Percentiles rank a stretch among this genome's conserved stretches.
Evolutionary conservation across 2,113 vertebrate species (phyloP).

Genomic region (Proteles cristata): DNA sequence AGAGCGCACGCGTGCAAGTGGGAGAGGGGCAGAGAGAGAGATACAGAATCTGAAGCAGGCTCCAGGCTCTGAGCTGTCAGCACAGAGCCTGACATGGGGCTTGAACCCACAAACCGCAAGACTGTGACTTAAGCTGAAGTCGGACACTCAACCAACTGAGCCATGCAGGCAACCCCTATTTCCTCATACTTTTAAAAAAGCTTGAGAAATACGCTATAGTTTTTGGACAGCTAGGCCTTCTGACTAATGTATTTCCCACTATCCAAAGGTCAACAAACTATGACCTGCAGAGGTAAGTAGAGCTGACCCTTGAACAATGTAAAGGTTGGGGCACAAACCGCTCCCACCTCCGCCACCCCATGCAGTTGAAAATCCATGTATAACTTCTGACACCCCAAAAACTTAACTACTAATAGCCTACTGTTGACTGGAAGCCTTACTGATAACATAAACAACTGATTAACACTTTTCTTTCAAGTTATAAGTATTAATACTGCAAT

Average conservation of each 20-base stretch:
- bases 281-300: slow-evolving; percentile 3
- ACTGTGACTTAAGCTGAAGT: no score
- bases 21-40: no score
- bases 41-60: no score
- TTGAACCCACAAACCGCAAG: no score
- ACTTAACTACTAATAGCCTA: not conserved
- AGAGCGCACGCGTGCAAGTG: no score
- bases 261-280: not conserved
- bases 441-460: not conserved
- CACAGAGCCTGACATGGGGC: no score
- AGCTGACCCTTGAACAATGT: not conserved
- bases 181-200: not conserved
- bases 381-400: not conserved
- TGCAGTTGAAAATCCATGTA: not conserved
- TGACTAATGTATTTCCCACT: not conserved
- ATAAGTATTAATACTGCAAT: not conserved
- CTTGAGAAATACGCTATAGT: not conserved
- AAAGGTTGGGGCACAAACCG: not conserved
- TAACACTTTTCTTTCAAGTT: not conserved
- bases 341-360: not conserved
- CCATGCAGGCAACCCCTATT: no score
- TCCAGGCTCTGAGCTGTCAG: no score
- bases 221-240: not conserved
- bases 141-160: no score
- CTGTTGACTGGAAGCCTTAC: not conserved